Evolutionary conservation across 2,888 invertebrate species (phyloP).

Genomic region (Ctena decussata): DNA sequence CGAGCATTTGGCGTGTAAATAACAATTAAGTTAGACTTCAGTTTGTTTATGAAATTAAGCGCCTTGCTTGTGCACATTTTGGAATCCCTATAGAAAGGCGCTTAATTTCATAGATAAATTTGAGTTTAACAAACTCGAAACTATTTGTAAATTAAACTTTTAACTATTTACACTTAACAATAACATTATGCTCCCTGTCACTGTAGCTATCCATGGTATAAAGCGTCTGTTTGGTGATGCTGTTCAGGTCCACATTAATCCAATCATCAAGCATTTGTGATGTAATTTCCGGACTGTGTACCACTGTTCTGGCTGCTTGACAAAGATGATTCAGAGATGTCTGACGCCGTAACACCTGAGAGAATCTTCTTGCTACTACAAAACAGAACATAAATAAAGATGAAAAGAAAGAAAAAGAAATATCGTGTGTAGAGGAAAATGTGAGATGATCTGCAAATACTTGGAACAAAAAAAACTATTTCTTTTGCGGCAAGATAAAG

Average conservation of each 20-base stretch:
- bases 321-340: conserved; percentile 88
- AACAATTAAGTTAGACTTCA: no score
- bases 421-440: no score
- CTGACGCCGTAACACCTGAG: conserved; percentile 87
- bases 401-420: background rate
- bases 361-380: conserved; percentile 87
- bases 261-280: conserved; percentile 88
- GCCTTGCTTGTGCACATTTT: no score
- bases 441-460: no score
- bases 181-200: conserved; percentile 82
- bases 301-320: conserved; percentile 87
- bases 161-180: conserved; percentile 83
- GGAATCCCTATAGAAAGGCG: no score
- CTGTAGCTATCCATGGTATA: conserved; percentile 86
- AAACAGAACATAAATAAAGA: background rate
- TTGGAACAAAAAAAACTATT: no score
- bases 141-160: no score
- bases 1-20: no score
- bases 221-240: conserved; percentile 87
- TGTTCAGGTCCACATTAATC: conserved; percentile 86
- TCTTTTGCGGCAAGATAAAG: no score
- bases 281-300: conserved; percentile 86
- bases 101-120: no score
- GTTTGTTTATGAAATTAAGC: no score
- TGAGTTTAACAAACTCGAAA: no score